Evolutionary conservation across 2,888 invertebrate genomes (phyloP), one percentile per base, ranked within the genome.

Genomic region (Dryocosmus kuriphilus): DNA sequence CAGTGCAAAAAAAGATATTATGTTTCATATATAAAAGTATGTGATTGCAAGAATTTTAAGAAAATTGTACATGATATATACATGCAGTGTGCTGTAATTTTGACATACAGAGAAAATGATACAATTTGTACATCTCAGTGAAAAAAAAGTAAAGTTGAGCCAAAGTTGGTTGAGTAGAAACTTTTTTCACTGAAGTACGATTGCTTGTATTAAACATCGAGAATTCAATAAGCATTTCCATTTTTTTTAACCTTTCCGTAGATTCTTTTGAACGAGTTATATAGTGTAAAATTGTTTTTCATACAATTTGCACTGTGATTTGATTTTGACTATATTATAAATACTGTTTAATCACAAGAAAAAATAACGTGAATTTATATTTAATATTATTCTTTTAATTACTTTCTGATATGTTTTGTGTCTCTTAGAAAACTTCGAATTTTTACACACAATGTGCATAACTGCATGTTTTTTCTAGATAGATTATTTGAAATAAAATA

Each of bases 401-500:
- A 14, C 7, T 19, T 30, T 67, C 9, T 27, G 8, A 16, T 35
- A 63, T 32, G 22, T 67, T 41, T 46, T 27, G 41, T 46, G 46
- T 41, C 65, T 65, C 65, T 65, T 65, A 41, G 41, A 41, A 65
- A 24, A 46, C 46, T 41, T 67, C 46, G 46, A 46, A 67, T 67
- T 67, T 67, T 67, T 30, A 67, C 46, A 27, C 24, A 27, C 41
- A 46, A 67, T 27, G 67, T 67, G 67, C 67, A 67, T 67, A 46
- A 67, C 27, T 67, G 67, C 41, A 46, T 67, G 46, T 30, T 46
- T 67, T 67, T 67, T 67, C 27, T 67, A 67, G 67, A 67, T 46
- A 46, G 67, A 67, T 67, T 67, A 67, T 67, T 67, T 67, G 46
- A 46, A 67, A 67, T 67, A 46, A 46, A 67, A 65, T 67, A 67